Percentiles rank a stretch among this genome's conserved stretches.
These are phyloP conservation scores for Cryptocheilus praepositus DNA, from an alignment of 2,888 invertebrate species.

Conservation along the genomic window DNA sequence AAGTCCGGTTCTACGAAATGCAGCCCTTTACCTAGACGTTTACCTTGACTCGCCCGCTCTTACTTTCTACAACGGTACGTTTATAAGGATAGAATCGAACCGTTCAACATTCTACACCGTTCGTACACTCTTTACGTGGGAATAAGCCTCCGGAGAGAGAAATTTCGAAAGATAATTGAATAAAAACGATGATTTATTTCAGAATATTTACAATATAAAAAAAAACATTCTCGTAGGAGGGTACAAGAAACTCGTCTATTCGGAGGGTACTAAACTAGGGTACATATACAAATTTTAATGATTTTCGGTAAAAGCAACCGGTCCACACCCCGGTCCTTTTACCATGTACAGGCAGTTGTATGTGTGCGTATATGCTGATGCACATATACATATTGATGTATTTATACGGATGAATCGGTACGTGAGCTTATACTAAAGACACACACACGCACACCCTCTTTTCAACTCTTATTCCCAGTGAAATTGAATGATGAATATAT, in stretches of 20 bases:
- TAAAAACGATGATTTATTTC: constrained; percentile 74
- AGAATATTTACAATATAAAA: constrained; percentile 73
- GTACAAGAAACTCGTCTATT: constrained; percentile 63
- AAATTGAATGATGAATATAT: neutral
- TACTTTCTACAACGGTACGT: constrained; percentile 50
- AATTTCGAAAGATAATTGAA: constrained; percentile 48
- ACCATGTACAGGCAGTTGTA: too few relatives aligned
- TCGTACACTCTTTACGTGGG: neutral
- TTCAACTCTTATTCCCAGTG: neutral
- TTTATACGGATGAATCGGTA: constrained; percentile 45
- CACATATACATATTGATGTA: too few relatives aligned
- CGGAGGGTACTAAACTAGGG: constrained; percentile 59
- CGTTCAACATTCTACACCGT: too few relatives aligned
- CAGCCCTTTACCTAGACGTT: constrained; percentile 48
- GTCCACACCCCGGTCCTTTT: too few relatives aligned
- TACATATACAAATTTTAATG: constrained; percentile 60
- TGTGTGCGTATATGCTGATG: too few relatives aligned
- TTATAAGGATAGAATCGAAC: constrained; percentile 45
- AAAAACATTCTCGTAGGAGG: constrained; percentile 58
- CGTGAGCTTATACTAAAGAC: constrained; percentile 38
- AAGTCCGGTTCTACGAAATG: constrained; percentile 47
- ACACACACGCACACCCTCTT: constrained; percentile 22
- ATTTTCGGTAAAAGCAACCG: constrained; percentile 50
- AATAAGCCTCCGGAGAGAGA: neutral
- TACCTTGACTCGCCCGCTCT: constrained; percentile 34